Base-by-base conservation (phyloP, 1,140 invertebrate species). In the Venturia canescens region DNA sequence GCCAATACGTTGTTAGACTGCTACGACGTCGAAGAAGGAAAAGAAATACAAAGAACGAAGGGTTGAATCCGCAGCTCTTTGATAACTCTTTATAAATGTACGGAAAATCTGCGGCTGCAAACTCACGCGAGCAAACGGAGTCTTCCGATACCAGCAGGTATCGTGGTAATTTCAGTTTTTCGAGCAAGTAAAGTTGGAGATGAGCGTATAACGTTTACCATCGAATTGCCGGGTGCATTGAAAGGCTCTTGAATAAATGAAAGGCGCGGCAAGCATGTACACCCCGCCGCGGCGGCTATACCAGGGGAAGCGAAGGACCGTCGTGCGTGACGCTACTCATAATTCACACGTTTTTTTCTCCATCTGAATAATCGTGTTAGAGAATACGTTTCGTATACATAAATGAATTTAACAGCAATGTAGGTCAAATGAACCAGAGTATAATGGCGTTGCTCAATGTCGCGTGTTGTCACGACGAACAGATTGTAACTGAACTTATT, bases 211-310 rank as follows among this genome's bases (percentile, higher is more conserved):
- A 76, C 27, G 53, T 76, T 76, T 76, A 63, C 50, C 50, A 63
- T 76, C 72, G 72, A 76, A 60, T 76, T 60, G 72, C 72, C 53
- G 21, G 53, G 29, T 18, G 72, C 72, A 76, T 63, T 76, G 72
- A 63, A 76, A 76, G 29, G 72, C 53, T 60, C 72, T 76, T 76
- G 72, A 76, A 76, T 76, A 76, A 76, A 76, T 76, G 72, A 76
- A 76, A 53, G 72, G 72, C 29, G 72, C 26, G 77, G 77, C 77
- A 21, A 48, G 9, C 13, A 69, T 69, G 29, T 69, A 69, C 27
- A 67, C 26, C 31, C 26, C 26, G 71, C 15, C n/a, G 11, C 26
- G 71, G 2, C n/a, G 11, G 60, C 23, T 34, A 26, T 50, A 3
- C 13, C 11, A 57, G 15, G 27, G 26, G 70, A 50, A 21, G 38